phyloP scores from a whole-genome alignment of 1,140 invertebrate genomes.

The Bombus superbus region DNA sequence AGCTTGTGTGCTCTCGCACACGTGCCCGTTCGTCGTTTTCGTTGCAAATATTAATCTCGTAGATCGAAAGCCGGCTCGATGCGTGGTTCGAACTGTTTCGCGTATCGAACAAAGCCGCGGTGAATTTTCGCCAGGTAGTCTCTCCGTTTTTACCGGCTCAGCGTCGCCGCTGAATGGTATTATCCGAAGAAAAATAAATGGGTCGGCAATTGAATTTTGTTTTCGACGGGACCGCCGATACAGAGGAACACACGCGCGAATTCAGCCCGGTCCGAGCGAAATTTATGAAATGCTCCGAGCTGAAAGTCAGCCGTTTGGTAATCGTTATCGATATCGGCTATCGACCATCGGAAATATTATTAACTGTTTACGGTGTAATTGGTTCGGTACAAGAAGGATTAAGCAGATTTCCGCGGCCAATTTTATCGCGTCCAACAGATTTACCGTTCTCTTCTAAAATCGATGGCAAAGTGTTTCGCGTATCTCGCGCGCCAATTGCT shows the following conservation, averaged over 20 bases:
- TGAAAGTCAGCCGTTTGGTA: slow-evolving; percentile 7
- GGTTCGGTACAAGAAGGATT: background rate
- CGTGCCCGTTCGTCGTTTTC: slow-evolving; percentile 7
- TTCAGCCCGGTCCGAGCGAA: background rate
- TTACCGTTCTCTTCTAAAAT: background rate
- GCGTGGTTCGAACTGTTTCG: slow-evolving; percentile 18
- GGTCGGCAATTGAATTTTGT: slow-evolving; percentile 39
- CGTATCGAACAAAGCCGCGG: background rate
- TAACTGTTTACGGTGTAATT: slow-evolving; percentile 1
- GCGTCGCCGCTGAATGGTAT: background rate
- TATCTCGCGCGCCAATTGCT: background rate
- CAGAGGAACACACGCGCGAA: background rate
- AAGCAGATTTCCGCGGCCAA: background rate
- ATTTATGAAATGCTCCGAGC: slow-evolving; percentile 12
- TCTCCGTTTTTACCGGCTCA: slow-evolving; percentile 1
- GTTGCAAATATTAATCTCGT: slow-evolving; percentile 43
- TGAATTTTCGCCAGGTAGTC: background rate
- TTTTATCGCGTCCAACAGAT: background rate
- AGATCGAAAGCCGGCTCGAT: background rate
- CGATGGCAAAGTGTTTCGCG: background rate
- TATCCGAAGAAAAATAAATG: slow-evolving; percentile 36
- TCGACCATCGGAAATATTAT: slow-evolving; percentile 6
- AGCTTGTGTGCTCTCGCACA: background rate
- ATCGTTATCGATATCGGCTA: background rate
- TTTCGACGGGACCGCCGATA: slow-evolving; percentile 18